Conservation (phyloP, 1,140 invertebrate species). For the Vollenhovia emeryi region DNA sequence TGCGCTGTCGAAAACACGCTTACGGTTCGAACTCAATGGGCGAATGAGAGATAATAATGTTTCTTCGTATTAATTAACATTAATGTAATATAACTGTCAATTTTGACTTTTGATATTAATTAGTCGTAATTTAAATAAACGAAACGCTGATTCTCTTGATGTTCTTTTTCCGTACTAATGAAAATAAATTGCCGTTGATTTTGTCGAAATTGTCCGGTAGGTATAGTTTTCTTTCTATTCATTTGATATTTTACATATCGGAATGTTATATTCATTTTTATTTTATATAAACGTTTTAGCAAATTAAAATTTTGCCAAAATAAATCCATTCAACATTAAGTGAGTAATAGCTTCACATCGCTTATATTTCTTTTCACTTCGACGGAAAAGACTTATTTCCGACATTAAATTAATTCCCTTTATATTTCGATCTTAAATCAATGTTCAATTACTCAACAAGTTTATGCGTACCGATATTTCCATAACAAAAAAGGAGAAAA, state of each 20-base stretch:
- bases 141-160: neutral
- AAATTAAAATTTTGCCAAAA: conserved; percentile 2
- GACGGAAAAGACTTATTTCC: neutral
- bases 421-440: neutral
- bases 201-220: neutral
- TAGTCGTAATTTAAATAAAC: neutral
- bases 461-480: neutral
- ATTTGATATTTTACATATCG: neutral
- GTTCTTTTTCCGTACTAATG: neutral
- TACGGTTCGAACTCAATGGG: neutral
- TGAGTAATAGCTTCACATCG: neutral
- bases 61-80: neutral
- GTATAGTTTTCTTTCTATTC: neutral
- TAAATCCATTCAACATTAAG: neutral
- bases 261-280: too few relatives aligned
- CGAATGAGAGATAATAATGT: neutral
- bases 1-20: neutral
- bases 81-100: neutral
- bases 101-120: neutral
- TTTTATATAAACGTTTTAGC: neutral
- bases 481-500: neutral
- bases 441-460: neutral
- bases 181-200: neutral
- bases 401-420: neutral
- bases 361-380: neutral